Base-by-base conservation (phyloP, 1,140 invertebrate species). In the Drosophila cardini region DNA sequence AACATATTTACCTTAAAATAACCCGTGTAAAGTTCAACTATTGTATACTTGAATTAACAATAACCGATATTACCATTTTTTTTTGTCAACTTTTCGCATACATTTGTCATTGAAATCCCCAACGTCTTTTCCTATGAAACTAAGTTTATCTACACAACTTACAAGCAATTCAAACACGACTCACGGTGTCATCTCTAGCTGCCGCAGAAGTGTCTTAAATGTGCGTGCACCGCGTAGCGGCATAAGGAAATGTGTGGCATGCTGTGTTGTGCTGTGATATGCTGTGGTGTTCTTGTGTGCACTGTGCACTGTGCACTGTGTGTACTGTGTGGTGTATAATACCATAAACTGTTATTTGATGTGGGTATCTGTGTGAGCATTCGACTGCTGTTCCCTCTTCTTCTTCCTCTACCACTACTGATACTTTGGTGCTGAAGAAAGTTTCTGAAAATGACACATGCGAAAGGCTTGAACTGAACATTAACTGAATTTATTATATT, bases 291-390 rank as follows among this genome's bases (percentile, higher is more conserved):
- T 34, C 6, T 34, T 34, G 32, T 34, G n/a, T n/a, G 21, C 21
- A 26, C 21, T 58, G 55, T 32, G 58, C 53, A 21, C 32, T 46
- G 30, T 15, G 10, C 2, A 6, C 42, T 58, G 71, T 53, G 71
- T 53, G 38, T 30, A 34, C 40, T 81, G 78, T 38, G 52, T 48
- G 80, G 80, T 73, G 72, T 76, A 26, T 26, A 83, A 72, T 80
- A 81, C 81, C 74, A 84, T 84, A 84, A 84, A 84, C 81, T 80
- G 81, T 74, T 80, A 80, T 85, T 84, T 84, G 81, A 84, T 85
- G 81, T 85, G 82, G 78, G 81, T 85, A 76, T 45, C 21, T 74
- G 61, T 78, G 72, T 60, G 60, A 67, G 63, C 50, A 61, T 52
- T 61, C 53, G 9, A 13, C 43, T 32, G 30, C 50, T 38, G 4